A percentile compares a stretch with the other conserved stretches of the same genome.
phyloP scores from a whole-genome alignment of 2,113 vertebrate species.

The Heterotilapia buettikoferi region DNA sequence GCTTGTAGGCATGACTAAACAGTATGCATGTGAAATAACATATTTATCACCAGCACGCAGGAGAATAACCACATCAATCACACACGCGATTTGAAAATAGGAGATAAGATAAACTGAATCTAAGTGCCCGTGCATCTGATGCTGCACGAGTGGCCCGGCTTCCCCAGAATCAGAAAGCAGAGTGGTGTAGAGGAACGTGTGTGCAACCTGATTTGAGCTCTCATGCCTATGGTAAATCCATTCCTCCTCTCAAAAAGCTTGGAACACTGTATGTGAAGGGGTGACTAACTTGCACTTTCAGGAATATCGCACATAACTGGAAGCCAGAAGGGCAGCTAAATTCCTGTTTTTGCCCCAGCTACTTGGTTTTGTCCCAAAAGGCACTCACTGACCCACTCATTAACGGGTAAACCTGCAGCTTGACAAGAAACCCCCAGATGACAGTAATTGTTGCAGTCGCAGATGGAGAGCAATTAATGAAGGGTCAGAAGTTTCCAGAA shows the following conservation, averaged over 20 bases:
- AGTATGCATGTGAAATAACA: background rate
- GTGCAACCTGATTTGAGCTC: conserved; percentile 11
- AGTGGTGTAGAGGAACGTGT: background rate
- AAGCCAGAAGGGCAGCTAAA: conserved; percentile 22
- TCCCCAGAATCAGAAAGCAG: background rate
- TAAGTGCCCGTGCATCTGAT: background rate
- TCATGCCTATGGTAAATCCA: background rate
- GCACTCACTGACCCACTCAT: conserved; percentile 57
- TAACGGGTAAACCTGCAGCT: conserved; percentile 60
- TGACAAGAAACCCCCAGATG: conserved; percentile 58
- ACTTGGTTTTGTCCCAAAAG: conserved; percentile 52
- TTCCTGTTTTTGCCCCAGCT: conserved; percentile 35
- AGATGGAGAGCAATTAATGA: conserved; percentile 54
- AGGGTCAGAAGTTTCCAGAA: conserved; percentile 60
- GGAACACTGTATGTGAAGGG: background rate
- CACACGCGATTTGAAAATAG: background rate
- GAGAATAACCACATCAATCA: background rate
- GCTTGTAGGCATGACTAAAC: background rate
- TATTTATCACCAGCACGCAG: background rate
- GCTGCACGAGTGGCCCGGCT: conserved; percentile 10
- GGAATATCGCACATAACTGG: conserved; percentile 27
- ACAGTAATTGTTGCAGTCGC: conserved; percentile 62
- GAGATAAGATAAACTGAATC: background rate
- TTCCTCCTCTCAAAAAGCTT: background rate
- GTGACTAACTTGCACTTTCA: conserved; percentile 29